Base-by-base conservation (phyloP, 1,140 invertebrate genomes). In the Drosophila seguyi region DNA sequence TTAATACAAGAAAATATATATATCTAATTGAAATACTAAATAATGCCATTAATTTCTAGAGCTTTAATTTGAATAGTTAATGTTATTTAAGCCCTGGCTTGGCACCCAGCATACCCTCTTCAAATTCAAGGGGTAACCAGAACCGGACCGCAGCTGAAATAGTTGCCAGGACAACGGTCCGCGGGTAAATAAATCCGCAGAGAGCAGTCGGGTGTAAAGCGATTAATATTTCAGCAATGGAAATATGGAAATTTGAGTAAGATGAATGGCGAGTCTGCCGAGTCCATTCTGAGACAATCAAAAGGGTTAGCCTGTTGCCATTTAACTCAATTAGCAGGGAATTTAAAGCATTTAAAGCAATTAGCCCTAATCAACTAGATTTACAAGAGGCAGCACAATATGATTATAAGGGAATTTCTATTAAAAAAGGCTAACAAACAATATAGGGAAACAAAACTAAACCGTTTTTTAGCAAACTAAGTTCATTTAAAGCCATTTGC, bases 131-230 rank as follows among this genome's bases (percentile, higher is more conserved):
- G 39, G 68, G 66, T 36, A 48, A 16, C 31, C 14, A 10, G 29
- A 27, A 27, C 27, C 18, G 22, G n/a, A 61, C 45, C 71, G 27
- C 47, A 72, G 20, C 18, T 25, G 44, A 47, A 39, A 73, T 53
- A 61, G 71, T 74, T 53, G 27, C 47, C 71, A 73, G 47, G 71
- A 74, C 71, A 74, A 74, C 71, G 34, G 18, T 36, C 45, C 42
- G 53, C 31, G 39, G 4, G 39, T 48, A 71, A 72, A 71, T 72
- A 72, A 72, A 71, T 72, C 42, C 68, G 11, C 38, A 52, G 53
- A 53, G 47, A 38, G 47, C 68, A 53, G 71, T 39, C 67, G 45
- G 45, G 71, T 53, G 68, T 61, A 73, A 73, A 60, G 45, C 68
- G 56, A 61, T 74, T 72, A 73, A 73, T 74, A 45, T 73, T 52